Evolutionary conservation across 30 jellyfish, hydroid and myxozoan species (phyloP).

Genomic region (Aurelia sp.): DNA sequence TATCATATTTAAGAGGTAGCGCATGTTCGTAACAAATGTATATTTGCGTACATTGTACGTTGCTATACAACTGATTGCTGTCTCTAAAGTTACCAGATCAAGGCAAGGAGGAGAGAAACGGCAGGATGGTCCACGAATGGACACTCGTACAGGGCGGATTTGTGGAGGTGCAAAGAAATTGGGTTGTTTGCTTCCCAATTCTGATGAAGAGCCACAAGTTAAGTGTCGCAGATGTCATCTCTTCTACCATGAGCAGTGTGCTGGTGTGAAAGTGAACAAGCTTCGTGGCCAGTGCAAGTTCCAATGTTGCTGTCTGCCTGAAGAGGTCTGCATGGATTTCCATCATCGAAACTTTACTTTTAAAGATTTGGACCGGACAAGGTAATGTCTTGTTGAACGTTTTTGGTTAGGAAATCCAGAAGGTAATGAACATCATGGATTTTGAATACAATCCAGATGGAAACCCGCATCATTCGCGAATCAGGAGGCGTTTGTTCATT

Average conservation of each 20-base stretch:
- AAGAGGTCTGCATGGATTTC: constrained; percentile 9
- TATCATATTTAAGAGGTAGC: not conserved
- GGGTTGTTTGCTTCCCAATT: not conserved
- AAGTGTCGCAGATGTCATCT: constrained; percentile 7
- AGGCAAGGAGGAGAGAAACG: not conserved
- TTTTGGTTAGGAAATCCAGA: not conserved
- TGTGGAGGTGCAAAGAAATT: not conserved
- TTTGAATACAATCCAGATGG: too few species aligned
- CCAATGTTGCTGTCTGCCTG: constrained; percentile 13
- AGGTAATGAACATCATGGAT: too few species aligned
- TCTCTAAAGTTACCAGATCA: not conserved
- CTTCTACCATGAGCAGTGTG: not conserved
- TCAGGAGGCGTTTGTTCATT: too few species aligned
- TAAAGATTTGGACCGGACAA: not conserved
- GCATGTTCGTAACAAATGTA: not conserved
- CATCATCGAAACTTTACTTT: not conserved
- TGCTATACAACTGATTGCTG: too few species aligned
- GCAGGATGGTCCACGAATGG: not conserved
- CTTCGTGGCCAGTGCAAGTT: not conserved
- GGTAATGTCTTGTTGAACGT: not conserved
- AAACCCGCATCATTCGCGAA: too few species aligned
- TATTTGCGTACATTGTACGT: not conserved
- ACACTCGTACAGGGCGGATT: constrained; percentile 3
- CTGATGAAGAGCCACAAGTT: constrained; percentile 1
- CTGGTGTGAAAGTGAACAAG: not conserved